Evolutionary conservation across 1,140 invertebrate genomes (phyloP).

Genomic region (Drosophila lini): DNA sequence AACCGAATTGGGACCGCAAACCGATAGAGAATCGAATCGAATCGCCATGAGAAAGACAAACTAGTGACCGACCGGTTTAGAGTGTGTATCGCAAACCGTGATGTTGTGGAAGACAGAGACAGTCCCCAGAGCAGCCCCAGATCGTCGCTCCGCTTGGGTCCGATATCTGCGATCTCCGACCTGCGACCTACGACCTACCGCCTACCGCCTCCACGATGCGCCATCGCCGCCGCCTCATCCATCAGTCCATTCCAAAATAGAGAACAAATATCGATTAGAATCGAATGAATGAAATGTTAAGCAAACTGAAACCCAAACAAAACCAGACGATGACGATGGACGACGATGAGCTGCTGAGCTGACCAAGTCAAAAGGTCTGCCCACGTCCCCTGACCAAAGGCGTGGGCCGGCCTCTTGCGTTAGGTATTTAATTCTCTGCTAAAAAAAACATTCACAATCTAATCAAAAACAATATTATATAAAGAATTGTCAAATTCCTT

Average conservation of each 20-base stretch:
- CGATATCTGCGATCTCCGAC: conserved; percentile 10
- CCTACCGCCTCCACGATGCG: conserved; percentile 36
- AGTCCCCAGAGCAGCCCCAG: conserved; percentile 33
- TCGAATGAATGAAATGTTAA: conserved; percentile 18
- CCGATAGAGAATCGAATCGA: conserved; percentile 33
- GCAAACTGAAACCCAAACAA: conserved; percentile 18
- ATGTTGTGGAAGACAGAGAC: conserved; percentile 33
- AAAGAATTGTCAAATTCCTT: conserved; percentile 83
- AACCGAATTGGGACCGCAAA: conserved; percentile 36
- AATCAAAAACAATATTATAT: conserved; percentile 72
- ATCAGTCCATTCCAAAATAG: conserved; percentile 46
- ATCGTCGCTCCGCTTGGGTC: conserved; percentile 26
- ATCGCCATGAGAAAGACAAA: conserved; percentile 35
- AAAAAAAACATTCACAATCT: conserved; percentile 61
- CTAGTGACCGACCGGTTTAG: conserved; percentile 24
- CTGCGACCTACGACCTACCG: conserved; percentile 13
- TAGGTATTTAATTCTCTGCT: conserved; percentile 77
- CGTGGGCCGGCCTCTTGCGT: conserved; percentile 63
- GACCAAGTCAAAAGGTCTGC: conserved; percentile 51
- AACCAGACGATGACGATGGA: conserved; percentile 43
- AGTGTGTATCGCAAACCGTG: conserved; percentile 17
- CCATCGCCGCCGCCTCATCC: conserved; percentile 64
- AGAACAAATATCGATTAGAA: conserved; percentile 36
- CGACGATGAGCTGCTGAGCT: conserved; percentile 49
- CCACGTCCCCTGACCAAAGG: conserved; percentile 31